phyloP scores from a whole-genome alignment of 2,888 invertebrate species.

The Idaea aversata region DNA sequence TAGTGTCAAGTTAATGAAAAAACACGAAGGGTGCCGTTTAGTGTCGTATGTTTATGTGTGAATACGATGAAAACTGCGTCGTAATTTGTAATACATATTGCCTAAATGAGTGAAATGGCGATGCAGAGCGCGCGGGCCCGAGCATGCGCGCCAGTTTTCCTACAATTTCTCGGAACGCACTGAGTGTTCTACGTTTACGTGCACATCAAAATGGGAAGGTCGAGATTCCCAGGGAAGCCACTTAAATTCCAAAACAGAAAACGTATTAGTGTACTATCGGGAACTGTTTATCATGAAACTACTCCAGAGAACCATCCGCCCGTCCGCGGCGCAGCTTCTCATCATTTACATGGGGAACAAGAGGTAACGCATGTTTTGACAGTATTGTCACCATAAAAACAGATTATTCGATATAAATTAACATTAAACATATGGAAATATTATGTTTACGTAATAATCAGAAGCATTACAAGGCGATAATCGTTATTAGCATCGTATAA shows the following conservation, averaged over 20 bases:
- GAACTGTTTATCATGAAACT: constrained; percentile 78
- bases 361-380: constrained; percentile 63
- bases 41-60: constrained; percentile 64
- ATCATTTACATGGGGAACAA: constrained; percentile 75
- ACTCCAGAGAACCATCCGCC: constrained; percentile 69
- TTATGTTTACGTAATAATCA: constrained; percentile 76
- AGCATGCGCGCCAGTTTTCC: constrained; percentile 79
- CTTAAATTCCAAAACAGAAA: constrained; percentile 92
- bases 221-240: constrained; percentile 93
- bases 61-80: constrained; percentile 74
- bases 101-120: constrained; percentile 79
- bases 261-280: constrained; percentile 89
- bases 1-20: constrained; percentile 63
- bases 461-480: constrained; percentile 51
- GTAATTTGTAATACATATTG: constrained; percentile 78
- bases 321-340: constrained; percentile 66
- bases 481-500: constrained; percentile 37
- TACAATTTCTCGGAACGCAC: constrained; percentile 73
- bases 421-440: constrained; percentile 47
- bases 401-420: constrained; percentile 28
- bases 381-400: constrained; percentile 27
- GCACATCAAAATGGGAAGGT: constrained; percentile 86
- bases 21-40: constrained; percentile 66
- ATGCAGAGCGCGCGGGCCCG: constrained; percentile 78
- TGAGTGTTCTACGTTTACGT: constrained; percentile 79